These are phyloP conservation scores for Aphelinus certus DNA, from an alignment of 1,140 invertebrate species.

Conservation along the genomic window DNA sequence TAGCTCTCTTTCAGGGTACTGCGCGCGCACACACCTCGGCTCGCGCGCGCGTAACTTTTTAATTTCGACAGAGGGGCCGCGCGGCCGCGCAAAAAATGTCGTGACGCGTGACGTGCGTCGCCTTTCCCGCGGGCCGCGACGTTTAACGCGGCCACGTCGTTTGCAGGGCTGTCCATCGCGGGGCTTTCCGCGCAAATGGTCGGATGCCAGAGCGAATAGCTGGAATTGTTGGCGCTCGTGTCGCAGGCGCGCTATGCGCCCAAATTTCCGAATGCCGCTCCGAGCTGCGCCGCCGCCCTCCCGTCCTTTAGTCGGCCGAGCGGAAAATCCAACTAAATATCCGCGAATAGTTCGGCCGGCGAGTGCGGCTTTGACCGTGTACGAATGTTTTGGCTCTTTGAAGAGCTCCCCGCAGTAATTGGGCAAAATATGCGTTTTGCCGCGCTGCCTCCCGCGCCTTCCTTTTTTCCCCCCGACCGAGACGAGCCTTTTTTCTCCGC, in stretches of 20 bases:
- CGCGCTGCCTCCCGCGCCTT: background rate
- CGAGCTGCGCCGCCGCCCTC: background rate
- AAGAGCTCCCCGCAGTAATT: slow-evolving; percentile 11
- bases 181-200: slow-evolving; percentile 3
- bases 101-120: slow-evolving; percentile 5
- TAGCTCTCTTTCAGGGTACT: background rate
- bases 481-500: background rate
- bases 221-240: slow-evolving; percentile 37
- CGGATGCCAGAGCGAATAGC: slow-evolving; percentile 28
- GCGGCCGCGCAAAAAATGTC: slow-evolving; percentile 15
- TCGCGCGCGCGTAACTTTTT: slow-evolving; percentile 23
- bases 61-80: slow-evolving; percentile 13
- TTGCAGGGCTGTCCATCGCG: slow-evolving; percentile 10
- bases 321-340: slow-evolving; percentile 27
- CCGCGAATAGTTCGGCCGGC: slow-evolving; percentile 18
- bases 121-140: background rate
- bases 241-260: slow-evolving; percentile 19
- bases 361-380: slow-evolving; percentile 11
- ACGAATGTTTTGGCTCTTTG: slow-evolving; percentile 10
- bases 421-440: slow-evolving; percentile 5
- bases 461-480: background rate
- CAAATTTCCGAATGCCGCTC: slow-evolving; percentile 24
- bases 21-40: background rate
- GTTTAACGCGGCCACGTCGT: slow-evolving; percentile 12
- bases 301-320: slow-evolving; percentile 8